These are phyloP conservation scores for Plectrocnemia conspersa DNA, from an alignment of 1,140 invertebrate genomes.

Conservation along the genomic window DNA sequence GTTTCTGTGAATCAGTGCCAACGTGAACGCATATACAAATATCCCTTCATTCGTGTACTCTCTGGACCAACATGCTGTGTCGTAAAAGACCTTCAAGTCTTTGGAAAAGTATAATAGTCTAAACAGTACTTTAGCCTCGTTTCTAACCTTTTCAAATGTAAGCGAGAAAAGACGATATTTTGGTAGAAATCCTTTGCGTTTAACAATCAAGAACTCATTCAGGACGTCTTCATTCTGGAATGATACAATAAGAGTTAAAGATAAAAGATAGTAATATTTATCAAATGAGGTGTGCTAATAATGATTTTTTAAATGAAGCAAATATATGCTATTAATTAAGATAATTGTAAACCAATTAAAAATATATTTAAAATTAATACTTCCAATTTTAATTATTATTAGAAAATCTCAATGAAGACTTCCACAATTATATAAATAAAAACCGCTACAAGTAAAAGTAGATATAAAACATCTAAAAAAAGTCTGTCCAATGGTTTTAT, in stretches of 20 bases:
- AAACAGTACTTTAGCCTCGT: conserved; percentile 53
- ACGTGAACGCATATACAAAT: conserved; percentile 55
- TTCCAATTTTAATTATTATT: too few relatives aligned
- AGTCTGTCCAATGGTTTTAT: too few relatives aligned
- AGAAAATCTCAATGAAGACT: too few relatives aligned
- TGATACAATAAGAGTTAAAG: not conserved
- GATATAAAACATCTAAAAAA: too few relatives aligned
- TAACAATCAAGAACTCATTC: conserved; percentile 51
- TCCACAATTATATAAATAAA: too few relatives aligned
- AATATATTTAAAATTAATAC: too few relatives aligned
- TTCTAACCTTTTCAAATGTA: conserved; percentile 50
- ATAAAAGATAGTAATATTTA: not conserved
- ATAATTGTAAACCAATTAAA: too few relatives aligned
- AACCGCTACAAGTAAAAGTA: too few relatives aligned
- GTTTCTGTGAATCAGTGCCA: conserved; percentile 54
- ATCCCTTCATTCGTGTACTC: conserved; percentile 56
- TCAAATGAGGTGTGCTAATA: too few relatives aligned
- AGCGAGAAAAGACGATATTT: conserved; percentile 53
- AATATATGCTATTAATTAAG: too few relatives aligned
- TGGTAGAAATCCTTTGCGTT: conserved; percentile 48
- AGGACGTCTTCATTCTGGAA: conserved; percentile 50
- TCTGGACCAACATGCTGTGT: conserved; percentile 56
- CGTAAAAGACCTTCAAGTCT: conserved; percentile 59
- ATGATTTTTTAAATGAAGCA: too few relatives aligned
- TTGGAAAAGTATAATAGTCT: conserved; percentile 58